Percentiles rank a stretch among this genome's conserved stretches.
phyloP scores from a whole-genome alignment of 2,113 vertebrate species.

The Daubentonia madagascariensis region DNA sequence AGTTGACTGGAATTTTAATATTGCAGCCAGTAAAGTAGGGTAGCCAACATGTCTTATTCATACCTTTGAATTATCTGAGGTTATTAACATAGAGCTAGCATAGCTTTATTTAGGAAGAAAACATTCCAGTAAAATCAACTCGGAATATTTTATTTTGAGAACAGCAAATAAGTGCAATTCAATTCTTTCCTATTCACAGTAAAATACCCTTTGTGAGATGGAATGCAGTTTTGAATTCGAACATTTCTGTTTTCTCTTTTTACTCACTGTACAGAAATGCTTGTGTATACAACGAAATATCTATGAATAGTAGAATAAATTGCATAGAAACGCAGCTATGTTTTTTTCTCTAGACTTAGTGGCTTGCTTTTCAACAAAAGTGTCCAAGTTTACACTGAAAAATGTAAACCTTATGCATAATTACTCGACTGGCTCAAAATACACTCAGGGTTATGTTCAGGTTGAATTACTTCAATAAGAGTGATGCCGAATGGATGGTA shows the following conservation, averaged over 20 bases:
- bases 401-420: neutral
- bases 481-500: neutral
- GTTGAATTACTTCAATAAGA: neutral
- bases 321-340: neutral
- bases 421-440: conserved; percentile 26
- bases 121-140: conserved; percentile 1
- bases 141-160: conserved; percentile 36
- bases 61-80: conserved; percentile 16
- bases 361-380: conserved; percentile 11
- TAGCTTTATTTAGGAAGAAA: conserved; percentile 27
- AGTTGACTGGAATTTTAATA: conserved; percentile 75
- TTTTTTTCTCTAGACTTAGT: conserved; percentile 27
- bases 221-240: conserved; percentile 24
- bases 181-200: neutral
- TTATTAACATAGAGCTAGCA: neutral
- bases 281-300: neutral
- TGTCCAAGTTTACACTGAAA: neutral
- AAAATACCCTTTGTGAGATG: conserved; percentile 10
- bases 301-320: neutral
- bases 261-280: neutral
- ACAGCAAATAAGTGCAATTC: conserved; percentile 7
- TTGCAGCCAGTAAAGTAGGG: conserved; percentile 35
- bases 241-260: conserved; percentile 36
- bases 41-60: neutral
- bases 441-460: neutral